Evolutionary conservation across 1,140 invertebrate species (phyloP).

Genomic region (Ladona fulva): DNA sequence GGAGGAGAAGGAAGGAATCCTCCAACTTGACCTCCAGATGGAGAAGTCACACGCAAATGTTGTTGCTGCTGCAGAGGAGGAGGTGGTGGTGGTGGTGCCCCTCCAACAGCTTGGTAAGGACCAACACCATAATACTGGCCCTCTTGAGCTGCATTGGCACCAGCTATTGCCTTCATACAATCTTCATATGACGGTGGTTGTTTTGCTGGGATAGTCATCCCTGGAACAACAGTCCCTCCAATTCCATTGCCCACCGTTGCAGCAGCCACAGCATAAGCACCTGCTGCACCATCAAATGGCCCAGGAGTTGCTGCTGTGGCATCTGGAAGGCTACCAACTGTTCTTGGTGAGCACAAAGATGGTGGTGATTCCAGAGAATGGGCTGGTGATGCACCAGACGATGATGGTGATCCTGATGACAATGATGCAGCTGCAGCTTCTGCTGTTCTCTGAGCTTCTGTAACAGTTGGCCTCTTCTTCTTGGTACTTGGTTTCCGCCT

Average conservation of each 20-base stretch:
- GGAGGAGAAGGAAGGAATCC: constrained; percentile 62
- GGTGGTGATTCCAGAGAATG: constrained; percentile 43
- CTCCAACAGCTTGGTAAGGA: constrained; percentile 32
- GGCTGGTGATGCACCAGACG: constrained; percentile 39
- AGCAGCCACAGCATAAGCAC: constrained; percentile 31
- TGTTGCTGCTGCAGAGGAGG: constrained; percentile 67
- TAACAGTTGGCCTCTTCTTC: constrained; percentile 45
- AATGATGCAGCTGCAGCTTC: constrained; percentile 46
- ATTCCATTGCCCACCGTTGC: constrained; percentile 20
- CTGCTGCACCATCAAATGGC: not conserved
- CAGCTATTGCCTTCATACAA: constrained; percentile 61
- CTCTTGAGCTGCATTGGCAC: constrained; percentile 36
- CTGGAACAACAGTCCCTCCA: not conserved
- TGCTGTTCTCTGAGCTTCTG: constrained; percentile 55
- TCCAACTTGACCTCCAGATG: constrained; percentile 57
- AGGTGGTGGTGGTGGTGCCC: constrained; percentile 52
- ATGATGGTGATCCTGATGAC: not conserved
- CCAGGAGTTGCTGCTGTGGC: constrained; percentile 35
- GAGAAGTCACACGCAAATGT: constrained; percentile 70
- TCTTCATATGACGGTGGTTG: constrained; percentile 83
- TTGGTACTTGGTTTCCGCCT: constrained; percentile 68
- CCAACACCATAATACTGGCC: constrained; percentile 16
- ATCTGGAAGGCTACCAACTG: constrained; percentile 38
- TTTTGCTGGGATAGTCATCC: constrained; percentile 40
- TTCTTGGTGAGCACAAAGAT: constrained; percentile 69